Conservation (phyloP, 2,113 vertebrate genomes). For the Paedocypris sp. region DNA sequence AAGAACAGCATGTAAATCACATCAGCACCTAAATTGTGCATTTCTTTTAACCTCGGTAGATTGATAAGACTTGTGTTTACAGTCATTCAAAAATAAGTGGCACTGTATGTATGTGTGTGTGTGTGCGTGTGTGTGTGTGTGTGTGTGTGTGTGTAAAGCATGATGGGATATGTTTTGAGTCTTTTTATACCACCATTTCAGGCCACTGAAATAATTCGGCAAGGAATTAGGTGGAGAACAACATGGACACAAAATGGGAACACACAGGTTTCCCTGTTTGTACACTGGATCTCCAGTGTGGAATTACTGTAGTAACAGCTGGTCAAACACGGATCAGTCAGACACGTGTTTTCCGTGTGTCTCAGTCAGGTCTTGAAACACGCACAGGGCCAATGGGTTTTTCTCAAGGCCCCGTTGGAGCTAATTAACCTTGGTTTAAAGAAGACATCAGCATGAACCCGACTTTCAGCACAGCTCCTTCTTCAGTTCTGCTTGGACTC, state of each 20-base stretch:
- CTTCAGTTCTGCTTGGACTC: neutral
- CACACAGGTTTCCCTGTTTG: neutral
- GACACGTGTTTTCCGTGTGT: neutral
- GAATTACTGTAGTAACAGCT: neutral
- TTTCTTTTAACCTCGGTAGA: too few species aligned
- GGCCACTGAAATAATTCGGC: neutral
- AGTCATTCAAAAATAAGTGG: too few species aligned
- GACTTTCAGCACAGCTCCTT: conserved; percentile 2
- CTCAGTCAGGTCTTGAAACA: neutral
- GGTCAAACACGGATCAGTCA: neutral
- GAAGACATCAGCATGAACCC: conserved; percentile 7
- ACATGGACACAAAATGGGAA: neutral
- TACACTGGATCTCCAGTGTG: neutral
- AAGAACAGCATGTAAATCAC: neutral
- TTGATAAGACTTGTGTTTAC: too few species aligned
- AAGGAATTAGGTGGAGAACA: neutral
- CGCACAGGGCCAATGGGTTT: neutral
- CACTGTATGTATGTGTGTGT: too few species aligned
- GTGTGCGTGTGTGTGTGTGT: too few species aligned
- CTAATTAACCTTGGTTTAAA: conserved; percentile 32
- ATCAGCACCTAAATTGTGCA: conserved; percentile 10
- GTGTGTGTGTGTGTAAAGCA: too few species aligned
- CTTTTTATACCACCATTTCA: neutral
- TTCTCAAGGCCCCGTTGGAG: conserved; percentile 23
- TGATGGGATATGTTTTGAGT: too few species aligned